phyloP scores from a whole-genome alignment of 2,888 invertebrate species.

The Philopedon plagiatum region DNA sequence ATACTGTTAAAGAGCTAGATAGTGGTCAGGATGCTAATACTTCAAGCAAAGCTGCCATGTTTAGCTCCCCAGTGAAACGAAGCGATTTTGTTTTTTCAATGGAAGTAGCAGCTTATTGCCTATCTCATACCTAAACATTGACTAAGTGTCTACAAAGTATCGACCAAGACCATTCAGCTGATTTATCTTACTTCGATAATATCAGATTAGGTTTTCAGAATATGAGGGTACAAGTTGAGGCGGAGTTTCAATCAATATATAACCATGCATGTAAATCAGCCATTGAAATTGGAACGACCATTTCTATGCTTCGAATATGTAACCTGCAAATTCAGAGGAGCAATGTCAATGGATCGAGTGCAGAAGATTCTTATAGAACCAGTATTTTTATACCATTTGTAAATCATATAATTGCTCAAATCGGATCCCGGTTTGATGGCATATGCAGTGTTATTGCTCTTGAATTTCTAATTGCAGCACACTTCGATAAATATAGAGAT shows the following conservation, averaged over 20 bases:
- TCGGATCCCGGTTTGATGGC: background rate
- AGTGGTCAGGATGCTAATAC: background rate
- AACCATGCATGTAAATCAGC: too few species aligned
- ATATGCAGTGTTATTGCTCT: background rate
- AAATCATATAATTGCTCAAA: background rate
- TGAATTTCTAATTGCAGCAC: background rate
- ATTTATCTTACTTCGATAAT: too few species aligned
- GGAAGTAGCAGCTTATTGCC: too few species aligned
- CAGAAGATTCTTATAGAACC: background rate
- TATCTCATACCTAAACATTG: too few species aligned
- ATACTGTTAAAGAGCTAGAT: background rate
- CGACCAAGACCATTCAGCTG: too few species aligned
- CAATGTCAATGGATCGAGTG: background rate
- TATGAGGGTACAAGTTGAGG: too few species aligned
- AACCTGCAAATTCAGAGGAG: background rate
- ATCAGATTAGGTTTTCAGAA: too few species aligned
- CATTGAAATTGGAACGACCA: background rate
- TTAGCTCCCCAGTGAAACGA: background rate
- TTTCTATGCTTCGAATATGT: background rate
- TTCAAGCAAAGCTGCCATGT: constrained; percentile 3
- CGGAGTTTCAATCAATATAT: too few species aligned
- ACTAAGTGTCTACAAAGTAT: too few species aligned
- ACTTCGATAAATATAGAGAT: background rate
- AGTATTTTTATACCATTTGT: background rate
- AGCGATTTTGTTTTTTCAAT: constrained; percentile 2